Conservation (phyloP, 2,113 vertebrate species). For the Sapajus apella region DNA sequence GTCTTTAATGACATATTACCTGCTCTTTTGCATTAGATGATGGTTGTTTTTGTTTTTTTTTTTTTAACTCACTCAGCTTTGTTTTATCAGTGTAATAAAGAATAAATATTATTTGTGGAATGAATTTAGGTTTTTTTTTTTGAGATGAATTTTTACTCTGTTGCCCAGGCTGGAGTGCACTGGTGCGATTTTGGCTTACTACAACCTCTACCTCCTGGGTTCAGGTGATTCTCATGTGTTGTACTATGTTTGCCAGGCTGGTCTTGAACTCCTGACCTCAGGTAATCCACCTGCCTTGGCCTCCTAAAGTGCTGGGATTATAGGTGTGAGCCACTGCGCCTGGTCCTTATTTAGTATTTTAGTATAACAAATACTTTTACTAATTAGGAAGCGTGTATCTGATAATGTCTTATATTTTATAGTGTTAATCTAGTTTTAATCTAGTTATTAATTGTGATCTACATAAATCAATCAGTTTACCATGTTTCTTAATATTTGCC, state of each 20-base stretch:
- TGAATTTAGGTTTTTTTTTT: not conserved
- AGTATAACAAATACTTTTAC: not conserved
- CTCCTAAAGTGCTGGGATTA: too few relatives aligned
- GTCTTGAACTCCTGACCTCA: too few relatives aligned
- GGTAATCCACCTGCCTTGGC: too few relatives aligned
- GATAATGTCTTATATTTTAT: not conserved
- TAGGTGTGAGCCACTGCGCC: too few relatives aligned
- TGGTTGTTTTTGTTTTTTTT: not conserved
- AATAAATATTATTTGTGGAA: not conserved
- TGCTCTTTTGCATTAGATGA: not conserved
- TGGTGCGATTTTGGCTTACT: too few relatives aligned
- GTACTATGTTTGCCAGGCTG: too few relatives aligned
- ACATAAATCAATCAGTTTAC: not conserved
- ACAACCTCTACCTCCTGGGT: too few relatives aligned
- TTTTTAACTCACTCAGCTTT: not conserved
- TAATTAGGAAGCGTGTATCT: not conserved
- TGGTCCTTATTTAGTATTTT: conserved; percentile 33
- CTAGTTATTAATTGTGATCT: not conserved
- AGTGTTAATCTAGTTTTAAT: not conserved
- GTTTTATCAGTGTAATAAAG: conserved; percentile 28
- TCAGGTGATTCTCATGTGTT: too few relatives aligned
- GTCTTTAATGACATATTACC: not conserved
- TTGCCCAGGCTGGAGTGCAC: too few relatives aligned
- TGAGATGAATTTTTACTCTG: too few relatives aligned
- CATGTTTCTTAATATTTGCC: conserved; percentile 25